Evolutionary conservation across 1,140 invertebrate species (phyloP).

Genomic region (Chrysopa pallens): DNA sequence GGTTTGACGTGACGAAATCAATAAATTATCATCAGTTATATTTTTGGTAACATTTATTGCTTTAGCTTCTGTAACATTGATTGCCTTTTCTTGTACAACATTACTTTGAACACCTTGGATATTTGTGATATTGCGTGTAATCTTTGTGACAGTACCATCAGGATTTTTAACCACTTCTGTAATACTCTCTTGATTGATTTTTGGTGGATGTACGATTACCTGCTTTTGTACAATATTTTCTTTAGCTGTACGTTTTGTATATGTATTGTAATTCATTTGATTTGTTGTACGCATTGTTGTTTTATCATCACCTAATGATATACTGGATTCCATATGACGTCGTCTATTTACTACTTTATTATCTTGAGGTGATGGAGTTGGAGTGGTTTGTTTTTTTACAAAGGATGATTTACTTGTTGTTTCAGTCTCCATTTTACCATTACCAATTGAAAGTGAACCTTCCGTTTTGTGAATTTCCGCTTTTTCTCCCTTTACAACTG

Average conservation of each 20-base stretch:
- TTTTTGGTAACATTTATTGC: no score
- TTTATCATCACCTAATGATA: slow-evolving; percentile 37
- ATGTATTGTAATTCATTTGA: slow-evolving; percentile 39
- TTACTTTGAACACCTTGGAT: slow-evolving; percentile 5
- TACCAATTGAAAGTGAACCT: slow-evolving; percentile 30
- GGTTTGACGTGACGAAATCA: no score
- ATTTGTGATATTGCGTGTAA: slow-evolving; percentile 28
- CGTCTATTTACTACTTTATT: slow-evolving; percentile 21
- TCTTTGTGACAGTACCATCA: slow-evolving; percentile 24
- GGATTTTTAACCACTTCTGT: slow-evolving; percentile 7
- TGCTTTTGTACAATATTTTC: slow-evolving; percentile 4
- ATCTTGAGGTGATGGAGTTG: slow-evolving; percentile 6
- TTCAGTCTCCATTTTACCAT: slow-evolving; percentile 28
- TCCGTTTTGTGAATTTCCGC: slow-evolving; percentile 32
- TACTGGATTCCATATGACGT: slow-evolving; percentile 41
- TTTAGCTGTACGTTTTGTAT: slow-evolving; percentile 23
- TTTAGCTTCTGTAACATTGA: slow-evolving; percentile 6
- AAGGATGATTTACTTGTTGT: slow-evolving; percentile 30
- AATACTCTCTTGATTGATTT: slow-evolving; percentile 8
- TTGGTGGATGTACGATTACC: slow-evolving; percentile 4
- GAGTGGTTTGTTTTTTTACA: slow-evolving; percentile 17
- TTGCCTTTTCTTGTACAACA: slow-evolving; percentile 6
- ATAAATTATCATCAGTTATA: no score
- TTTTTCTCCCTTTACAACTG: slow-evolving; percentile 28
- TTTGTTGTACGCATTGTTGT: slow-evolving; percentile 32